Evolutionary conservation across 1,140 invertebrate genomes (phyloP), one percentile per base, ranked within the genome.

Genomic region (Arctopsyche grandis): DNA sequence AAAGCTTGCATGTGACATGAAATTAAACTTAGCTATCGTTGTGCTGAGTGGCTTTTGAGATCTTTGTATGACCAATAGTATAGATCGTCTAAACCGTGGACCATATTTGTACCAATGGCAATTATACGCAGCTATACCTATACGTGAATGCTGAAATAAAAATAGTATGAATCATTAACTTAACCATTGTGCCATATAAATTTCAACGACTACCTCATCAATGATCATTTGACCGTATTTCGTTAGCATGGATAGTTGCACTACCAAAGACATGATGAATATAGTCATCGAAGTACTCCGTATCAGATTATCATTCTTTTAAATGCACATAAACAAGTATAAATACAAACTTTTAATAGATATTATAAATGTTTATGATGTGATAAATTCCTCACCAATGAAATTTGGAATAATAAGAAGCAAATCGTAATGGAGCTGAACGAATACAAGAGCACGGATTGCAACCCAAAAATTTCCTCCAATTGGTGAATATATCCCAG

Each of bases 401-500:
- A 56, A 7, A 76, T 12, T 44, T 76, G 74, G 63, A 76, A 76
- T 43, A 63, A 44, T 22, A 76, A 16, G 1, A 76, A 44, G 26
- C 74, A 76, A 14, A 76, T 76, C n/a, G 74, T 76, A 14, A 63
- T 1, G 16, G 74, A 76, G 29, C 74, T 63, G 5, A 29, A 63
- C 5, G 63, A 16, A 14, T 63, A 63, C 26, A 63, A 56, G 1
- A 63, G 19, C 52, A 76, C n/a, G 5, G 74, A 16, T 52, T 76
- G 74, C 5, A 44, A 7, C 9, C 26, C 43, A 16, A 76, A 76
- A 63, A 76, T 44, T 0, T 22, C 21, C 21, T 76, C 74, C 26
- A 76, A 19, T 60, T 63, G 14, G 44, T 76, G 63, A 0, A 63
- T 14, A 76, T 76, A 76, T 5, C 7, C 22, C 9, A 76, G 60